Evolutionary conservation across 2,797 vertebrate species (phyloP), one percentile per base, ranked within the genome.

Genomic region (Poecilia wingei): DNA sequence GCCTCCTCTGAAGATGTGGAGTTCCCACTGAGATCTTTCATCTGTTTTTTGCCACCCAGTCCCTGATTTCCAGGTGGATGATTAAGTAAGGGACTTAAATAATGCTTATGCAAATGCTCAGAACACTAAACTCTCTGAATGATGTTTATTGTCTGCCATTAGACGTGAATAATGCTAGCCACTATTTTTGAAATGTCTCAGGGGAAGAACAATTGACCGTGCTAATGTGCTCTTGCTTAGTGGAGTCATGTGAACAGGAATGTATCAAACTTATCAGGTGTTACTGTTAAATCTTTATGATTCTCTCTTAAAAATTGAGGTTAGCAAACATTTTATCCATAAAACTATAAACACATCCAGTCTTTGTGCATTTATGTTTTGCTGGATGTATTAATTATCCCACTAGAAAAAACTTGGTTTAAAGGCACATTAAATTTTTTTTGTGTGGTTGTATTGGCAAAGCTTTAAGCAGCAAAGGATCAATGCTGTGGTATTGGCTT

Each of bases 101-200:
- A 75, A 91, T 85, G 87, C 94, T 93, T 94, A 91, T 93, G 89
- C 90, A 93, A 94, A 94, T 91, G 90, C 92, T 90, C 87, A 90
- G 83, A 86, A 89, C 91, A 91, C 82, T 94, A 92, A 95, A 94
- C 91, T 93, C 90, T 72, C 86, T 69, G 85, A 93, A 92, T 94
- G 93, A 92, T 92, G 91, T 94, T 93, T 94, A 95, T 96, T 93
- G 95, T 94, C 93, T 91, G 84, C 94, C 92, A 95, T 96, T 95
- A 96, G 92, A 82, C 80, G 76, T 87, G 74, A 80, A 88, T 94
- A 91, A 93, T 95, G 90, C 94, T 93, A 94, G 91, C 86, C 80
- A 85, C 92, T 91, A 85, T 90, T 76, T 79, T 89, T 87, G 72
- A 94, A 95, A 95, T 95, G 93, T 90, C 88, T 89, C 79, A 84